Evolutionary conservation across 2,888 invertebrate species (phyloP), one percentile per base, ranked within the genome.

Genomic region (Melanchra persicariae): DNA sequence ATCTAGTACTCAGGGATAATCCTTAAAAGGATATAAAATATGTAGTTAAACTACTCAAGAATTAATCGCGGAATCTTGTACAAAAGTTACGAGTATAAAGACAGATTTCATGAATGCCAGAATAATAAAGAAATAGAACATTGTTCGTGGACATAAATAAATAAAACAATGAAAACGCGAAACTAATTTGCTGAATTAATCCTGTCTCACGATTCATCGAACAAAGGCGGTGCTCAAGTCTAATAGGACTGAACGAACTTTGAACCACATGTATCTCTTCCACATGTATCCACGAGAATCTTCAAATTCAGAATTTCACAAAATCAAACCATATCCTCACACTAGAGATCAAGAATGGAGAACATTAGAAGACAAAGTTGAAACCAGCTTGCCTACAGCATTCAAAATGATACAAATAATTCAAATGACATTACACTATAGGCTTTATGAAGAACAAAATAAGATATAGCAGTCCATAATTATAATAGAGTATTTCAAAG

Each of bases 21-120:
- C 67, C 61, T 62, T 80, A 52, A 57, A 80, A 72, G 81, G 67
- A 63, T 47, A 72, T 70, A 82, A 78, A 86, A 79, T 37, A 55
- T 80, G 59, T 63, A 12, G 51, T 68, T 45, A 49, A 47, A 54
- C n/a, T 47, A 63, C 55, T 12, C 26, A 57, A 67, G 57, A 67
- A 67, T 54, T 7, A 70, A 62, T 37, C 15, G 7, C n/a, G 12
- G 30, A 19, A 15, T 51, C 58, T 65, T 55, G 55, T 30, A 55
- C 37, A 77, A 68, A 73, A 34, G 24, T 43, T 52, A 26, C 26
- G 34, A 60, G n/a, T n/a, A n/a, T n/a, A 60, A 60, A 60, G 43
- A 63, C 12, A 22, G 17, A 15, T 61, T 55, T 45, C 3, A 19
- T 34, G 34, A 51, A 45, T 34, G 45, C 10, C 22, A 22, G 34